These are phyloP conservation scores for Rousettus leschenaultii DNA, from an alignment of 2,113 vertebrate genomes.

Conservation along the genomic window DNA sequence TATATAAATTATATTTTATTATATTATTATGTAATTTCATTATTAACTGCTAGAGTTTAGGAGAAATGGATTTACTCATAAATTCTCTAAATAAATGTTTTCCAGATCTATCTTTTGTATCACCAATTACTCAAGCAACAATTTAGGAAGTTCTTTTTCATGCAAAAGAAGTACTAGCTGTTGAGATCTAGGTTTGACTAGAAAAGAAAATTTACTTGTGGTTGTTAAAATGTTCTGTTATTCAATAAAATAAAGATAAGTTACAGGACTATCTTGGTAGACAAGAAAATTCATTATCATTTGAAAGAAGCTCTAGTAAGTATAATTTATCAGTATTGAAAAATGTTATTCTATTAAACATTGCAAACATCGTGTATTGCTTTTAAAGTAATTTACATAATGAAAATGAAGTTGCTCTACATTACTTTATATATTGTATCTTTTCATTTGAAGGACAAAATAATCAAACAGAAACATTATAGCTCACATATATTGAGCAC, in stretches of 20 bases:
- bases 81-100: constrained; percentile 12
- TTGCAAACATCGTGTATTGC: background rate
- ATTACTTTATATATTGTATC: background rate
- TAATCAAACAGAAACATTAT: background rate
- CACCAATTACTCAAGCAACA: background rate
- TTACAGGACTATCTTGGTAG: background rate
- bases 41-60: background rate
- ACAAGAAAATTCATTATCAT: constrained; percentile 1
- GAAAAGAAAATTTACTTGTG: background rate
- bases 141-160: background rate
- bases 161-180: background rate
- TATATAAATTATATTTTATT: too few species aligned
- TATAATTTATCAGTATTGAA: background rate
- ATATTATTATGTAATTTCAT: background rate
- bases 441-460: background rate
- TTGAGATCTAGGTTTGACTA: background rate
- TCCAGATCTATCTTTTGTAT: background rate
- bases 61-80: background rate
- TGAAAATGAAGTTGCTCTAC: background rate
- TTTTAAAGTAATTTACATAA: background rate
- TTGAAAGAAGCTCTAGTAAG: background rate
- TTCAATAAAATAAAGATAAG: background rate
- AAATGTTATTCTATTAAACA: background rate
- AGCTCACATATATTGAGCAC: background rate
- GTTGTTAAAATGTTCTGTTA: background rate